Evolutionary conservation across 2,797 vertebrate species (phyloP), one percentile per base, ranked within the genome.

Genomic region (Todus mexicanus): DNA sequence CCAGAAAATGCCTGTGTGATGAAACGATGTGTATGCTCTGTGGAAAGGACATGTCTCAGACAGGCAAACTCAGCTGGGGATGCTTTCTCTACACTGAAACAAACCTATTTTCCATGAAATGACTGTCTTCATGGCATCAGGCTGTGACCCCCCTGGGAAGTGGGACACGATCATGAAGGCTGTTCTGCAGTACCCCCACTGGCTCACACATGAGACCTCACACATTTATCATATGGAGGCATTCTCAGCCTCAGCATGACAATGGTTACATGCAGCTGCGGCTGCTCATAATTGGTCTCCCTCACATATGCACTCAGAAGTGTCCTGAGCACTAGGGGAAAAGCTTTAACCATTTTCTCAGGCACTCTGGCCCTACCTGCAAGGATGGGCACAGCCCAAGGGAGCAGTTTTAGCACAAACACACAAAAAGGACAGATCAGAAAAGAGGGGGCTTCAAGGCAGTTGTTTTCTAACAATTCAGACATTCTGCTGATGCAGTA

Each of bases 351-450:
- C 31, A 12, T 33, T 43, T 72, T 56, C 42, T 38, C 14, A 61
- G 72, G 54, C 4, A 11, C 37, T 4, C 8, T 11, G 19, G 40
- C 40, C 9, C 35, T 54, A 40, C 18, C 35, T 72, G n/a, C 31
- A 18, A 59, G 40, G 40, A 33, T 22, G 27, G 53, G 15, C 47
- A 45, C n/a, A 33, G 54, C 31, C 60, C n/a, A 60, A 56, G 48
- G 47, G 25, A 83, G 48, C n/a, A 33, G n/a, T 26, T 19, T 20
- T 10, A 77, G 35, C 45, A 82, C 21, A 29, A 43, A 29, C 2
- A 0, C 45, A 45, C 0, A 5, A 22, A 35, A 60, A 77, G 42
- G n/a, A 61, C 47, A 61, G 35, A 60, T 11, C 2, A 1, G 25
- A 42, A 87, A 78, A 68, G 11, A 42, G 61, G 15, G 7, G 19